A percentile compares a stretch with the other conserved stretches of the same genome.
These are phyloP conservation scores for Eolophus roseicapilla DNA, from an alignment of 2,113 vertebrate genomes.

Conservation along the genomic window DNA sequence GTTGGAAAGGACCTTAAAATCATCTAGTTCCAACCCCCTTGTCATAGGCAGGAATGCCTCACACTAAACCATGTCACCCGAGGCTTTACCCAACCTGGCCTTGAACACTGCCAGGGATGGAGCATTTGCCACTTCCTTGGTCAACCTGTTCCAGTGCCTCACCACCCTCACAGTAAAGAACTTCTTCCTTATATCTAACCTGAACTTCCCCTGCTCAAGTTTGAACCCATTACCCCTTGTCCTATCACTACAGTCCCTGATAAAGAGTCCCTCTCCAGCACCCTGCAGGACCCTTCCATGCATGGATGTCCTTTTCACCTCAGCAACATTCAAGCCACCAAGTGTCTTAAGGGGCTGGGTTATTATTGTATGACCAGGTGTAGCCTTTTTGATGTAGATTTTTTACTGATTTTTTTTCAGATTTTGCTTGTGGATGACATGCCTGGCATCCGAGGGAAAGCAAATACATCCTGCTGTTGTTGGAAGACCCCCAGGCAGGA, in stretches of 20 bases:
- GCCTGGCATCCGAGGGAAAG: background rate
- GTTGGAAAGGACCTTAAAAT: background rate
- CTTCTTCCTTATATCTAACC: background rate
- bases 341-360: background rate
- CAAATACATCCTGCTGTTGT: background rate
- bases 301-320: background rate
- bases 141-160: background rate
- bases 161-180: background rate
- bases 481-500: background rate
- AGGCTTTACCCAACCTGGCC: too few species aligned
- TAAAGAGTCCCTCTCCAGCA: background rate
- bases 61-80: fast-evolving
- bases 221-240: background rate
- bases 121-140: background rate
- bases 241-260: background rate
- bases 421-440: background rate
- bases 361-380: background rate
- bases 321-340: background rate
- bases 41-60: background rate
- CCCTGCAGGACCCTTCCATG: background rate
- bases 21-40: background rate
- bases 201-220: background rate
- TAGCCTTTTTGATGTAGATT: background rate
- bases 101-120: background rate
- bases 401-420: background rate